Evolutionary conservation across 1,140 invertebrate species (phyloP), one percentile per base, ranked within the genome.

Genomic region (Zaprionus africanus): DNA sequence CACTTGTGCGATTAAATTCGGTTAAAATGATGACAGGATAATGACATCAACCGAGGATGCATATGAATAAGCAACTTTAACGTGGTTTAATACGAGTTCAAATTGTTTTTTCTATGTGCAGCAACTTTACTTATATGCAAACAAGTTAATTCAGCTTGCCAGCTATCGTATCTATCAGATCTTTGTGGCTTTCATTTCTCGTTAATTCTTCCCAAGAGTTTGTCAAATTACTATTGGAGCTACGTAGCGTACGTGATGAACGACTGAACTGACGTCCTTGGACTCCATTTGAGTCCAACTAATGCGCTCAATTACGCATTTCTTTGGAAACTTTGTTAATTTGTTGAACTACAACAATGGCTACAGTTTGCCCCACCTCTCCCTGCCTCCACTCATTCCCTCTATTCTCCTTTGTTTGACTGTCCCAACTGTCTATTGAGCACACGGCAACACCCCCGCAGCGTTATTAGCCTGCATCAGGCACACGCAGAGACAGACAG

Each of bases 241-340:
- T 63, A 36, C 34, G 6, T 36, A 36, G 22, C 6, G 73, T 26
- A 76, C 67, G 73, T 76, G 68, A 72, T 65, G 56, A 43, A 61
- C 56, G 56, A 34, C 36, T 34, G 24, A 12, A 59, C 24, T 62
- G 31, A 3, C 56, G 67, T 51, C 73, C 56, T 53, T 60, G 73
- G 63, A 41, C 60, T 41, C 66, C 57, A 68, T 60, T 51, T 15
- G 41, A n/a, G 46, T 19, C 24, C 13, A 46, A 71, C 75, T 77
- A 77, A 77, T 77, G 69, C 62, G 62, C 78, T 78, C 78, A 84
- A 85, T 76, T 86, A 86, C 82, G 76, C 63, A 86, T 86, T 85
- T 85, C 82, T 71, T 82, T 79, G 78, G 82, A 85, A 85, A 81
- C 74, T 87, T 83, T 81, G 84, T 83, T 87, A 87, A 87, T 87